phyloP scores from a whole-genome alignment of 2,888 invertebrate genomes.

The Nysson spinosus region DNA sequence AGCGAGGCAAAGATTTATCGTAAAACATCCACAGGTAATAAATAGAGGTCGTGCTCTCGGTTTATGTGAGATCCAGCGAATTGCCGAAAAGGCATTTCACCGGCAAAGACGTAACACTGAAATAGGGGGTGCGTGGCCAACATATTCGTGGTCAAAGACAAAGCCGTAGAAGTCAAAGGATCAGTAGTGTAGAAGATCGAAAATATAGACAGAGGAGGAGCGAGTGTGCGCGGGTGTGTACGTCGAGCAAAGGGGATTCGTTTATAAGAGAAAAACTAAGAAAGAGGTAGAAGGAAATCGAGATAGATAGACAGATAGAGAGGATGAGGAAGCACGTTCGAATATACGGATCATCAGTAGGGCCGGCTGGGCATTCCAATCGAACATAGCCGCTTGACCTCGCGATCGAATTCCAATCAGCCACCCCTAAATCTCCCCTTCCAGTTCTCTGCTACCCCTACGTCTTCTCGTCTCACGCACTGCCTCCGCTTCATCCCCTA shows the following conservation, averaged over 20 bases:
- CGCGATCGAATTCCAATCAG: slow-evolving; percentile 71
- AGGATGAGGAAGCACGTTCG: slow-evolving; percentile 11
- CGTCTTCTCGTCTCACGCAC: slow-evolving; percentile 24
- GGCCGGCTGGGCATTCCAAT: slow-evolving; percentile 67
- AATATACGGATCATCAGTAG: slow-evolving; percentile 40
- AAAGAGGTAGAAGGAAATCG: background rate
- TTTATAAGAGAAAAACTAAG: slow-evolving; percentile 1
- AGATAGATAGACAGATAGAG: slow-evolving; percentile 2
- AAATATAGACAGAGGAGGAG: background rate
- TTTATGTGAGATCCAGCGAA: too few species aligned
- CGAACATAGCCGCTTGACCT: slow-evolving; percentile 69
- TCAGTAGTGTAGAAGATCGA: too few species aligned
- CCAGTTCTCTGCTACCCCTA: background rate
- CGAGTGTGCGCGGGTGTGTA: background rate
- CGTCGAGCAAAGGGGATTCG: slow-evolving; percentile 9
- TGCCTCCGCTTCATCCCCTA: slow-evolving; percentile 16
- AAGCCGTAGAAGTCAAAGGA: too few species aligned
- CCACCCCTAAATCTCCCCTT: slow-evolving; percentile 45
- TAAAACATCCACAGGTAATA: too few species aligned
- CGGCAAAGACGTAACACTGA: too few species aligned
- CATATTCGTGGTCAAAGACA: too few species aligned
- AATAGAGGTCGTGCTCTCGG: too few species aligned
- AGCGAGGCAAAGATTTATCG: too few species aligned
- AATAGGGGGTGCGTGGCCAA: too few species aligned
- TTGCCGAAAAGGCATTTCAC: too few species aligned